A percentile compares a stretch with the other conserved stretches of the same genome.
Conservation (phyloP, 2,888 invertebrate species). For the Drosophila paranaensis region DNA sequence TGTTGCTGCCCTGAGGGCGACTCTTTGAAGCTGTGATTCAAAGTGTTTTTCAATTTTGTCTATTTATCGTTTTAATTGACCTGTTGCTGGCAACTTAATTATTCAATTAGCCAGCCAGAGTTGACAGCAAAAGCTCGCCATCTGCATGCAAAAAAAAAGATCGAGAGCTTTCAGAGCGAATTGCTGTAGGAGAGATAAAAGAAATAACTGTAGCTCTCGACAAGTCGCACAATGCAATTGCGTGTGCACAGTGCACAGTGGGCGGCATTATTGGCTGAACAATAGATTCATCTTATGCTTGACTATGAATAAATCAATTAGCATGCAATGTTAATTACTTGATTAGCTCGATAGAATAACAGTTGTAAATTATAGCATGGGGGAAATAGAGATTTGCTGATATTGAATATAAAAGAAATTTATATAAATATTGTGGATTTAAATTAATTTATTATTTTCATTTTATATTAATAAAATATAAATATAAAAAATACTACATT, state of each 20-base stretch:
- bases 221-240: background rate
- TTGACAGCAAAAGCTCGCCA: constrained; percentile 21
- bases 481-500: background rate
- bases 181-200: constrained; percentile 7
- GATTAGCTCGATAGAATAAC: background rate
- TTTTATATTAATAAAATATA: background rate
- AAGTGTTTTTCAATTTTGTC: constrained; percentile 37
- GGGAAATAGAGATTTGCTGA: background rate
- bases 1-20: constrained; percentile 25
- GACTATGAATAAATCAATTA: background rate
- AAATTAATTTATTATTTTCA: background rate
- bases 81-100: constrained; percentile 30
- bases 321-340: background rate
- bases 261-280: background rate
- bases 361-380: background rate
- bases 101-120: constrained; percentile 34
- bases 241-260: constrained; percentile 15
- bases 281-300: background rate
- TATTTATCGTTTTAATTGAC: constrained; percentile 52
- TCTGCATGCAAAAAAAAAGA: constrained; percentile 11
- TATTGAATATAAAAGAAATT: no score
- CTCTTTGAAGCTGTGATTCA: constrained; percentile 46
- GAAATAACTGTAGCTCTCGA: constrained; percentile 12
- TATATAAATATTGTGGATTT: background rate
- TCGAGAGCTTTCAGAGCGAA: constrained; percentile 18